These are phyloP conservation scores for Meiosimyza decipiens DNA, from an alignment of 2,888 invertebrate genomes.

Conservation along the genomic window DNA sequence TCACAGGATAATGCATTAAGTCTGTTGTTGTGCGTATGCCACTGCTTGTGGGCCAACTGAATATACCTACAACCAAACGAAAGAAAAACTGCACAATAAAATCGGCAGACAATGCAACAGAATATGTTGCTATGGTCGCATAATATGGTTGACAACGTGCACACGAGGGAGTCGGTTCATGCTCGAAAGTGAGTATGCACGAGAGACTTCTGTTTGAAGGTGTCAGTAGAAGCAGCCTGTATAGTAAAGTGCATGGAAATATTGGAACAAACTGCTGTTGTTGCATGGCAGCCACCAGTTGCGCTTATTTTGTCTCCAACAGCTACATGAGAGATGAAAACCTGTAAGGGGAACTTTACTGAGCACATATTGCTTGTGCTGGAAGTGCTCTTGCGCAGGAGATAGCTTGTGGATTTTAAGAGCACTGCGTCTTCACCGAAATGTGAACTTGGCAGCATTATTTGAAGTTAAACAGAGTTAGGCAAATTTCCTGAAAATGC, in stretches of 20 bases:
- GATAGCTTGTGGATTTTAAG: conserved; percentile 22
- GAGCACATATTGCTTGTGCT: conserved; percentile 27
- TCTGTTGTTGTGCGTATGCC: too few relatives aligned
- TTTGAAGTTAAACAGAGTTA: not conserved
- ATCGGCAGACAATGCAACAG: too few relatives aligned
- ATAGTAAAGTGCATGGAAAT: too few relatives aligned
- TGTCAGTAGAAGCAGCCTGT: not conserved
- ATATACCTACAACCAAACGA: too few relatives aligned
- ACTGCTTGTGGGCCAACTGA: too few relatives aligned
- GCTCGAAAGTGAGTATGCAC: conserved; percentile 21
- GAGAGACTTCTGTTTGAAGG: not conserved
- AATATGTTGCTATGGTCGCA: too few relatives aligned
- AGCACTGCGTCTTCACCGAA: conserved; percentile 18
- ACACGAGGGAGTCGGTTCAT: conserved; percentile 10
- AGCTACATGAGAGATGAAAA: conserved; percentile 6
- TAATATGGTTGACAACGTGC: conserved; percentile 15
- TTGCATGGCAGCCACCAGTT: conserved; percentile 52
- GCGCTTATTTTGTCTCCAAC: conserved; percentile 36
- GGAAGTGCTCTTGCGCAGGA: conserved; percentile 36
- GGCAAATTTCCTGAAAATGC: conserved; percentile 1
- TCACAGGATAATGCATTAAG: too few relatives aligned
- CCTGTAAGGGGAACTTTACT: not conserved
- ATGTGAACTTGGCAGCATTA: conserved; percentile 21
- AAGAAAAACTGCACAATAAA: not conserved
- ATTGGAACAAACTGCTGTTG: not conserved